These are phyloP conservation scores for Xylota segnis DNA, from an alignment of 2,888 invertebrate species.

Conservation along the genomic window DNA sequence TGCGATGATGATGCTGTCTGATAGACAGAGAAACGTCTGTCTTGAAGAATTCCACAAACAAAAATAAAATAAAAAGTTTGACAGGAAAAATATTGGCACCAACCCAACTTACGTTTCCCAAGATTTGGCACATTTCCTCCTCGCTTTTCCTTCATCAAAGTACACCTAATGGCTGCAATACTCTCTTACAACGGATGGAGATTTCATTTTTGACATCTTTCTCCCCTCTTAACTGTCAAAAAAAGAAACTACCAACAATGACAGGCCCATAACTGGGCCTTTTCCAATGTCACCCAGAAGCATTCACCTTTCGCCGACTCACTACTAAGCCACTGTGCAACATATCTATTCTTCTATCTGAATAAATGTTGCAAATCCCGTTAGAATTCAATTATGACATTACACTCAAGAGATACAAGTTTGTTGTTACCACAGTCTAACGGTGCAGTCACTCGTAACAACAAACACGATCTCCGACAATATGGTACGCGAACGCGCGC, in stretches of 20 bases:
- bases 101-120: too few relatives aligned
- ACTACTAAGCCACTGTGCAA: constrained; percentile 14
- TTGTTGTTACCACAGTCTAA: constrained; percentile 58
- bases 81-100: too few relatives aligned
- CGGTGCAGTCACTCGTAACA: constrained; percentile 64
- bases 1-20: too few relatives aligned
- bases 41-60: too few relatives aligned
- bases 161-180: too few relatives aligned
- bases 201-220: background rate
- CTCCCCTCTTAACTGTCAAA: background rate
- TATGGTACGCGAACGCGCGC: constrained; percentile 19
- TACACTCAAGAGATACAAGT: constrained; percentile 47
- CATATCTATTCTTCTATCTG: constrained; percentile 32
- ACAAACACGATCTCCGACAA: constrained; percentile 63
- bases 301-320: constrained; percentile 35
- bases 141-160: too few relatives aligned
- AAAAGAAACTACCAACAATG: background rate
- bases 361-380: constrained; percentile 50
- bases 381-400: constrained; percentile 71
- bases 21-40: too few relatives aligned
- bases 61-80: too few relatives aligned
- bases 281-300: constrained; percentile 16
- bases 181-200: too few relatives aligned
- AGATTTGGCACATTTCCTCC: too few relatives aligned
- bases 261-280: background rate